These are phyloP conservation scores for Gorsachius goisagi DNA, from an alignment of 2,113 vertebrate genomes.

Conservation along the genomic window DNA sequence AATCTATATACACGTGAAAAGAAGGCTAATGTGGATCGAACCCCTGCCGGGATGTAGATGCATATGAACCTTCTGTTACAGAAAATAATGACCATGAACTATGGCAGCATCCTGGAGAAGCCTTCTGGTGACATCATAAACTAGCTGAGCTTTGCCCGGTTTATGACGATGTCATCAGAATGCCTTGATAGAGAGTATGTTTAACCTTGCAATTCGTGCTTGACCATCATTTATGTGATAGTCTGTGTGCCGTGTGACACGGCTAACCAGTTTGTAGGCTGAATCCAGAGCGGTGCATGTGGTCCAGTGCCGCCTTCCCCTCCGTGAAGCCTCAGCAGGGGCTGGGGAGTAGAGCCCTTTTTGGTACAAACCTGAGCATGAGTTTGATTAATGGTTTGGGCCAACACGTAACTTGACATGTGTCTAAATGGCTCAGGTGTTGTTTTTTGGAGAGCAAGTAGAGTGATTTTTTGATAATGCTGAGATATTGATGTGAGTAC, in stretches of 20 bases:
- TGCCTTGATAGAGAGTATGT: neutral
- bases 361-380: accelerated
- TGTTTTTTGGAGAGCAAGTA: neutral
- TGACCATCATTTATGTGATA: neutral
- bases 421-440: accelerated
- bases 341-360: neutral
- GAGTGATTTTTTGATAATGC: neutral
- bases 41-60: neutral
- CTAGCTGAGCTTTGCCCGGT: constrained; percentile 41
- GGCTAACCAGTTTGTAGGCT: neutral
- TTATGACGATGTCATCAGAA: constrained; percentile 53
- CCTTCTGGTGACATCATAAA: constrained; percentile 44
- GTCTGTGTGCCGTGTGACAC: neutral
- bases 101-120: neutral
- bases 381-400: neutral
- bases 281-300: accelerated
- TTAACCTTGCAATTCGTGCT: neutral
- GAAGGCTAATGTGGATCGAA: neutral
- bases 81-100: neutral
- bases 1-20: neutral
- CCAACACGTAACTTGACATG: accelerated
- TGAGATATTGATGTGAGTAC: neutral
- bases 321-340: neutral
- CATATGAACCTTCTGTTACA: neutral
- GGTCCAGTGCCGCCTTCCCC: neutral